Base-by-base conservation (phyloP, 2,888 invertebrate genomes). In the Syrista parreyssii region DNA sequence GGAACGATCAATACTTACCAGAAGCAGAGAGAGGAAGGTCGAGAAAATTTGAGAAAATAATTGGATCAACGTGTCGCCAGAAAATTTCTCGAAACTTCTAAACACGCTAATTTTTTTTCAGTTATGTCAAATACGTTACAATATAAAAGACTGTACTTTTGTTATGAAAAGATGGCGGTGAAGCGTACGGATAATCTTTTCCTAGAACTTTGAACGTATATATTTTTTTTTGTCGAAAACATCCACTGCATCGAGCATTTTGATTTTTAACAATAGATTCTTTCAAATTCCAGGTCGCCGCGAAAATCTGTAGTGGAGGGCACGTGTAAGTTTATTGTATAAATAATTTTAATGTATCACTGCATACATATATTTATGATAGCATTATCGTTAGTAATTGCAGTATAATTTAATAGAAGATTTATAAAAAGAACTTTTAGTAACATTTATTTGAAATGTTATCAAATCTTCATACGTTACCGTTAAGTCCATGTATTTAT, bases 281-380 rank as follows among this genome's bases (percentile, higher is more conserved):
- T 55, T 55, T 23, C 23, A 55, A 55, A 31, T 84, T 84, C 76
- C 81, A 89, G 89, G 89, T 88, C 79, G 87, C 87, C 78, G 88
- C 87, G 87, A 87, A 85, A 81, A 84, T 87, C 82, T 89, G 89
- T 87, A 85, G 86, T 88, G 89, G 88, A 84, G 88, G 88, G 82
- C 89, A 88, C 77, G 86, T 85, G 89, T 89, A 85, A 89, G 89
- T 89, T 78, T 15, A 31, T 32, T 12, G 12, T 4, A 12, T 34
- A 74, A 74, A 74, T 74, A 32, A 32, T 35, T 74, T 74, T 33
- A 74, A 35, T 23, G 11, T 35, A 34, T 74, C 23, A 9, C 23
- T 23, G 36, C 30, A 33, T 34, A 34, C 23, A 12, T n/a, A 74
- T 74, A n/a, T 12, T 74, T 55, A 55, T 23, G 9, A 9, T 23